Conservation (phyloP, 2,113 vertebrate species). For the Eidolon helvum region DNA sequence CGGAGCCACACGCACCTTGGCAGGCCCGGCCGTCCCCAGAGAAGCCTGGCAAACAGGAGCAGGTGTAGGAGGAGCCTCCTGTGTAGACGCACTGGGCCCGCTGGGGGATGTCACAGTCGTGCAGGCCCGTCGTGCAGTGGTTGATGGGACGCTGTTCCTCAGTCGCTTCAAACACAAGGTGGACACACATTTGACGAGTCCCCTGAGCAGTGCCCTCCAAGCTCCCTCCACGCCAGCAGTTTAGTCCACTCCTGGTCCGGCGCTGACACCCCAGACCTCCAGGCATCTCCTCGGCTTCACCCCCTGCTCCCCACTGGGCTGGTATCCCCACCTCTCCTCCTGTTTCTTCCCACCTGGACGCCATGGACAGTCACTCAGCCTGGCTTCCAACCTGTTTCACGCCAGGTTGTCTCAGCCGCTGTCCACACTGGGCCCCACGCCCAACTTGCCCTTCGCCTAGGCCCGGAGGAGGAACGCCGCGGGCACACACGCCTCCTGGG, state of each 20-base stretch:
- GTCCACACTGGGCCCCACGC: neutral
- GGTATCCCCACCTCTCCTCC: neutral
- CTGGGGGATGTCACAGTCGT: slow-evolving; percentile 90
- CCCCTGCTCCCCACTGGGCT: too few relatives aligned
- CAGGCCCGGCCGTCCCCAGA: slow-evolving; percentile 89
- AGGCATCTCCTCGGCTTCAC: rapidly evolving
- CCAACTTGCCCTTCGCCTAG: neutral
- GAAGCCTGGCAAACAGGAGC: slow-evolving; percentile 91
- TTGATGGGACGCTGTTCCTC: slow-evolving; percentile 83
- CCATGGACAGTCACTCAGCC: rapidly evolving
- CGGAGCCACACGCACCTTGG: slow-evolving; percentile 82
- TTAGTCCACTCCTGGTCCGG: rapidly evolving
- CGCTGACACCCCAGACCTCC: neutral
- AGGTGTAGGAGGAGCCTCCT: slow-evolving; percentile 87
- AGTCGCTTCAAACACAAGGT: slow-evolving; percentile 31
- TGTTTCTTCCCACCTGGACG: neutral
- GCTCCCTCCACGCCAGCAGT: neutral
- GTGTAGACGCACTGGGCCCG: slow-evolving; percentile 90
- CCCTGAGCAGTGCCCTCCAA: neutral
- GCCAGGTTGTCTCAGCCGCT: neutral
- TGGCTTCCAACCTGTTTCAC: neutral
- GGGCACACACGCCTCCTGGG: neutral
- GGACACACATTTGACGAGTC: neutral
- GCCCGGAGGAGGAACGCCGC: neutral
- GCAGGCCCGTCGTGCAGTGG: slow-evolving; percentile 87